Conservation (phyloP, 2,113 vertebrate genomes). For the Passer domesticus region DNA sequence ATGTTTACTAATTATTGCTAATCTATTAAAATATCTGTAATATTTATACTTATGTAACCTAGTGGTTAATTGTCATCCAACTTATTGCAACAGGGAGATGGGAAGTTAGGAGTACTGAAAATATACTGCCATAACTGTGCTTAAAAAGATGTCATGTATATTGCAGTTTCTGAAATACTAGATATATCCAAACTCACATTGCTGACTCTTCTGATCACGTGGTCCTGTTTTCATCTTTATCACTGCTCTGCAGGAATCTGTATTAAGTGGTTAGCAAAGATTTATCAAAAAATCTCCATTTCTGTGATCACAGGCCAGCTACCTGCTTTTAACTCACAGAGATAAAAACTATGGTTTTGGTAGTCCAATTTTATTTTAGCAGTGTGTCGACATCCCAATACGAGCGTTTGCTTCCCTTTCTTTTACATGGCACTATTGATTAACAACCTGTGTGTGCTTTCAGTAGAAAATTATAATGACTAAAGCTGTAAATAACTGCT, state of each 20-base stretch:
- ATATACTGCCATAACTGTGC: neutral
- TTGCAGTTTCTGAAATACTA: neutral
- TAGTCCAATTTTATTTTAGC: neutral
- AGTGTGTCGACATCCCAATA: neutral
- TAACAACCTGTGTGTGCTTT: neutral
- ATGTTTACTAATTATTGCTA: neutral
- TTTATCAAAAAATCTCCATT: neutral
- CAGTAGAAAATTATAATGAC: neutral
- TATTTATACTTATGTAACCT: neutral
- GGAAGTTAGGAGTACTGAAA: neutral
- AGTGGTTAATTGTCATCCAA: neutral
- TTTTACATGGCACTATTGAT: neutral
- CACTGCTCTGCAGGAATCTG: neutral
- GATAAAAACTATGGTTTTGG: neutral
- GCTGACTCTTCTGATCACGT: neutral
- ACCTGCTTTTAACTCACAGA: neutral
- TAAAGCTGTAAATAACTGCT: neutral
- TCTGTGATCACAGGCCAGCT: neutral
- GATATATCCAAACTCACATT: neutral
- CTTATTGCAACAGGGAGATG: neutral
- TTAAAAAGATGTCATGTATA: neutral
- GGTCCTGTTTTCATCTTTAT: neutral
- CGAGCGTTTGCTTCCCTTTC: neutral
- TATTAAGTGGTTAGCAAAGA: neutral
- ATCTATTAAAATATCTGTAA: neutral